phyloP scores from a whole-genome alignment of 2,888 invertebrate species.

The Ferrisia virgata region DNA sequence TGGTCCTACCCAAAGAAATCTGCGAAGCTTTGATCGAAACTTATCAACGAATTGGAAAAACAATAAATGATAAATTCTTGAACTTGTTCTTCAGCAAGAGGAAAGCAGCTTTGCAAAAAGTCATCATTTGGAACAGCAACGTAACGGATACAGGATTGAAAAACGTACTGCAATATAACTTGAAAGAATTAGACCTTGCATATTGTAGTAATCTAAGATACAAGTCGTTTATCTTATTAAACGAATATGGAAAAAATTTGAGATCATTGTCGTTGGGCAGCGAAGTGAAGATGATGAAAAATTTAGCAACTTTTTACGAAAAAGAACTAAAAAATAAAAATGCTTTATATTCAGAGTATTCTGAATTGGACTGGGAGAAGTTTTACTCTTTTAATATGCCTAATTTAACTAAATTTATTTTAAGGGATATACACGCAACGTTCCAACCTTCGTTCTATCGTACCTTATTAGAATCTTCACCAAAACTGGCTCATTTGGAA shows the following conservation, averaged over 20 bases:
- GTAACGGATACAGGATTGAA: slow-evolving; percentile 70
- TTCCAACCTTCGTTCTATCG: not conserved
- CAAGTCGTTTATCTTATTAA: slow-evolving; percentile 65
- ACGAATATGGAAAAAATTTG: slow-evolving; percentile 66
- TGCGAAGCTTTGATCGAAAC: slow-evolving; percentile 66
- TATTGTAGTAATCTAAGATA: slow-evolving; percentile 69
- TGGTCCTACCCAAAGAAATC: slow-evolving; percentile 68
- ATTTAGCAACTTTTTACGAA: not conserved
- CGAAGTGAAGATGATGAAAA: slow-evolving; percentile 54
- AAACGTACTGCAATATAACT: slow-evolving; percentile 69
- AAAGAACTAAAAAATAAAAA: not conserved
- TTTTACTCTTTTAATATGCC: slow-evolving; percentile 21
- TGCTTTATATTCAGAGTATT: not conserved
- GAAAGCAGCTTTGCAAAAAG: slow-evolving; percentile 41
- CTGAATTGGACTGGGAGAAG: not conserved
- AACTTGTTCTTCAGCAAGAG: slow-evolving; percentile 41
- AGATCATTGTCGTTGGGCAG: slow-evolving; percentile 69
- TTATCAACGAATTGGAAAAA: slow-evolving; percentile 58
- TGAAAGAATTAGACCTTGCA: slow-evolving; percentile 70
- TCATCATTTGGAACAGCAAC: slow-evolving; percentile 62
- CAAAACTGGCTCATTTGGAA: slow-evolving; percentile 46
- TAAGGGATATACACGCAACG: slow-evolving; percentile 12
- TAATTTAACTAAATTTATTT: slow-evolving; percentile 26
- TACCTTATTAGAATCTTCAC: slow-evolving; percentile 30
- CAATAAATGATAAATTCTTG: slow-evolving; percentile 59